Conservation (phyloP, 1,140 invertebrate genomes). For the Heliconius nattereri region DNA sequence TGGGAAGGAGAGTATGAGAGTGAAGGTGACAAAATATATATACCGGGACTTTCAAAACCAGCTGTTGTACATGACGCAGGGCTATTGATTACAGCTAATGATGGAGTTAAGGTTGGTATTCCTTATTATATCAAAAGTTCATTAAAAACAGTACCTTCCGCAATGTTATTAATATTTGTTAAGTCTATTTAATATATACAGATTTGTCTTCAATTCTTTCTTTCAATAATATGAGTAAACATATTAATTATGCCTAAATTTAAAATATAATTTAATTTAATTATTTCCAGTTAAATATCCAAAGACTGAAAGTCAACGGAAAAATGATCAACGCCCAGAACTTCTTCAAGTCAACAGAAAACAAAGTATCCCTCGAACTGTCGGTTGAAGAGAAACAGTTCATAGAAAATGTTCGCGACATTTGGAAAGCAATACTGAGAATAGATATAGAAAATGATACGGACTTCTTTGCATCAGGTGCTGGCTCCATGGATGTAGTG, state of each 20-base stretch:
- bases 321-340: conserved; percentile 92
- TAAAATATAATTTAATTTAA: neutral
- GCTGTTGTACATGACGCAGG: conserved; percentile 91
- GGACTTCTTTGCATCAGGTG: conserved; percentile 96
- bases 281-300: conserved; percentile 83
- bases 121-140: neutral
- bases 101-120: conserved; percentile 85
- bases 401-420: conserved; percentile 82
- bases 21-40: conserved; percentile 82
- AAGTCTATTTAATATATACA: no score
- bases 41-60: conserved; percentile 83
- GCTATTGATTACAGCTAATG: conserved; percentile 89
- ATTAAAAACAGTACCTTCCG: neutral
- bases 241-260: neutral
- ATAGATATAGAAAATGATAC: conserved; percentile 88
- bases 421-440: conserved; percentile 94
- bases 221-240: conserved; percentile 11
- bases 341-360: conserved; percentile 86
- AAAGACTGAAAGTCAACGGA: conserved; percentile 87
- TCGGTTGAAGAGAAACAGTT: conserved; percentile 88
- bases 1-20: conserved; percentile 85
- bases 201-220: no score
- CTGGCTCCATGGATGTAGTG: conserved; percentile 98
- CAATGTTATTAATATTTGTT: no score
- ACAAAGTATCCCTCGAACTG: conserved; percentile 84